Conservation (phyloP, 2,113 vertebrate genomes). For the Burhinus oedicnemus region DNA sequence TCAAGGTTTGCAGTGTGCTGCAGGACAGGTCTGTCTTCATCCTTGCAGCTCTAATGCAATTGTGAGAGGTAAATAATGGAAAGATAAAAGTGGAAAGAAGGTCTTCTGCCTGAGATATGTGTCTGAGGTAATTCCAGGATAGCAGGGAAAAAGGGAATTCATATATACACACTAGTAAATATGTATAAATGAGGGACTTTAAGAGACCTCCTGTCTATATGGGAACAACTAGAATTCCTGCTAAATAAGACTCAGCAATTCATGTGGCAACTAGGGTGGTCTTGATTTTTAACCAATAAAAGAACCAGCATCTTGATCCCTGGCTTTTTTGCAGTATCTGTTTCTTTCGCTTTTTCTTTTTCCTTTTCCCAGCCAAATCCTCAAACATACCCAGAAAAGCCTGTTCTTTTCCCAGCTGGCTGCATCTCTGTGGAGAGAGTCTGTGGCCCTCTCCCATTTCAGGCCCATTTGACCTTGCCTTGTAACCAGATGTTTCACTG, state of each 20-base stretch:
- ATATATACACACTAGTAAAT: background rate
- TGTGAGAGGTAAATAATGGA: background rate
- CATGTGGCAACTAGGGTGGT: slow-evolving; percentile 46
- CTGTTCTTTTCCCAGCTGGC: slow-evolving; percentile 51
- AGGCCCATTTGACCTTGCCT: slow-evolving; percentile 16
- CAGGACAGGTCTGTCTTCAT: background rate
- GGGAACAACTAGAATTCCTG: background rate
- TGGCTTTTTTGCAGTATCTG: background rate
- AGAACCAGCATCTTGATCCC: slow-evolving; percentile 3
- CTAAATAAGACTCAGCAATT: background rate
- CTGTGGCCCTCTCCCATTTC: slow-evolving; percentile 39
- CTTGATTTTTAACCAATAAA: slow-evolving; percentile 24
- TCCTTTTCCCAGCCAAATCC: slow-evolving; percentile 43
- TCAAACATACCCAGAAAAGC: slow-evolving; percentile 32
- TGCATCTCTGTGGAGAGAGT: background rate
- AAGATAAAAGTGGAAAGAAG: background rate
- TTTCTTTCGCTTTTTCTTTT: background rate
- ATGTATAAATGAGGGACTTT: background rate
- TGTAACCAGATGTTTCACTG: slow-evolving; percentile 65
- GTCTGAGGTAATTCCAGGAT: background rate
- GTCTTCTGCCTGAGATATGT: background rate
- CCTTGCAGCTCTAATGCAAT: background rate
- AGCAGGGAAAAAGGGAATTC: background rate
- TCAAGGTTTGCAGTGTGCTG: background rate
- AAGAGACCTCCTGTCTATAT: background rate